A percentile compares a stretch with the other conserved stretches of the same genome.
Evolutionary conservation across 2,797 vertebrate genomes (phyloP).

Genomic region (Glyptemys insculpta): DNA sequence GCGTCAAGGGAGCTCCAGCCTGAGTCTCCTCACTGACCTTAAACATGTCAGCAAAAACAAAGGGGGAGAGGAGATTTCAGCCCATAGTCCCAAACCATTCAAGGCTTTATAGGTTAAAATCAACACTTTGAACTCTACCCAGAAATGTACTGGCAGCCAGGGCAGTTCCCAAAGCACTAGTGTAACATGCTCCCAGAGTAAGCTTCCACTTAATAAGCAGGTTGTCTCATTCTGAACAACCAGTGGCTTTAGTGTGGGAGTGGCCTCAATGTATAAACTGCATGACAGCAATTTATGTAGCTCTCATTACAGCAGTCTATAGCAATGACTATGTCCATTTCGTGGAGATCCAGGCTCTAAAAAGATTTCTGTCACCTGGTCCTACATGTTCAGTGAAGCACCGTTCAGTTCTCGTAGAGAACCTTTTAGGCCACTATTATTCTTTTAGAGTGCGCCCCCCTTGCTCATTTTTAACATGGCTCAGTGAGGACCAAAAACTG

Average conservation of each 20-base stretch:
- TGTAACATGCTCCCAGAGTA: background rate
- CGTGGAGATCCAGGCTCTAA: background rate
- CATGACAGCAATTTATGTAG: background rate
- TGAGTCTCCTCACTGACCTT: background rate
- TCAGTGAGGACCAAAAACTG: background rate
- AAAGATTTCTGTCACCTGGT: background rate
- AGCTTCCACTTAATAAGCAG: background rate
- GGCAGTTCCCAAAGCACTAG: background rate
- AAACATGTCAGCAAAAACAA: background rate
- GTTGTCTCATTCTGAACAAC: background rate
- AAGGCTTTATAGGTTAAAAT: background rate
- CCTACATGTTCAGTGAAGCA: background rate
- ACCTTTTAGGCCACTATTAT: background rate
- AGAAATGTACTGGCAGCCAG: background rate
- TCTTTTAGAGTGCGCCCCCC: background rate
- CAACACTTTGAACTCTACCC: background rate
- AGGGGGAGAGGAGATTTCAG: background rate
- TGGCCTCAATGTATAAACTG: background rate
- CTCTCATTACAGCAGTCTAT: too few species aligned
- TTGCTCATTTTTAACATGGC: background rate
- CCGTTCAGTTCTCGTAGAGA: background rate
- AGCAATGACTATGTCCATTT: background rate
- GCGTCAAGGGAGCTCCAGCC: background rate
- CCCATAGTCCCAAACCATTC: background rate
- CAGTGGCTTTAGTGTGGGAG: background rate